Evolutionary conservation across 2,113 vertebrate species (phyloP).

Genomic region (Rhinoptilus africanus): DNA sequence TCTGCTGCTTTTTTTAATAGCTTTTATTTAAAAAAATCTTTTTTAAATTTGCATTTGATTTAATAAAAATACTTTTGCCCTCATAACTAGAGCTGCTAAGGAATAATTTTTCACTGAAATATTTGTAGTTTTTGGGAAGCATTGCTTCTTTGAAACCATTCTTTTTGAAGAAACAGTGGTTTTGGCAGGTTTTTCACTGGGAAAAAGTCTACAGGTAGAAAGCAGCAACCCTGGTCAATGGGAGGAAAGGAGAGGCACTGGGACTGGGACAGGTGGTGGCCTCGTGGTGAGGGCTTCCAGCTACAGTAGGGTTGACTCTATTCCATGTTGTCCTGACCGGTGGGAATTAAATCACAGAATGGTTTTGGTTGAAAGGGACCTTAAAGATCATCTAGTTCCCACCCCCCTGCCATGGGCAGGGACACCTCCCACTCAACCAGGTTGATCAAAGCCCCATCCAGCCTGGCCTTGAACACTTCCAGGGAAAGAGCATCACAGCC

Average conservation of each 20-base stretch:
- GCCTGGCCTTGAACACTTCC: too few species aligned
- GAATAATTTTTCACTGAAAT: not conserved
- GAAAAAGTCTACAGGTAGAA: not conserved
- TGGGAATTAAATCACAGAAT: not conserved
- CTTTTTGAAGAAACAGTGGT: not conserved
- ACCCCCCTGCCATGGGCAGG: too few species aligned
- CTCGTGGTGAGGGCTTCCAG: not conserved
- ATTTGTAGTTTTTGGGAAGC: not conserved
- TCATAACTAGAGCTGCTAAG: not conserved
- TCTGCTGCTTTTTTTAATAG: not conserved
- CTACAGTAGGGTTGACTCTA: not conserved
- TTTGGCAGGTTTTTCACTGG: not conserved
- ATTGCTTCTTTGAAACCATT: not conserved
- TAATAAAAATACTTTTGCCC: not conserved
- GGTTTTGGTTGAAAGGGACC: too few species aligned
- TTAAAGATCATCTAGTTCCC: too few species aligned
- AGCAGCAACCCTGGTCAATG: not conserved
- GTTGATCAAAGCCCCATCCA: too few species aligned
- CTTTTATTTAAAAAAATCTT: not conserved
- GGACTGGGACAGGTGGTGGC: fast-evolving
- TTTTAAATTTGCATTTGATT: not conserved
- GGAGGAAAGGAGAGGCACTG: not conserved
- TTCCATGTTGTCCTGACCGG: not conserved
- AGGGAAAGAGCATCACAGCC: too few species aligned
- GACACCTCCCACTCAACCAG: too few species aligned